Conservation (phyloP, 2,888 invertebrate genomes). For the Tuta absoluta region DNA sequence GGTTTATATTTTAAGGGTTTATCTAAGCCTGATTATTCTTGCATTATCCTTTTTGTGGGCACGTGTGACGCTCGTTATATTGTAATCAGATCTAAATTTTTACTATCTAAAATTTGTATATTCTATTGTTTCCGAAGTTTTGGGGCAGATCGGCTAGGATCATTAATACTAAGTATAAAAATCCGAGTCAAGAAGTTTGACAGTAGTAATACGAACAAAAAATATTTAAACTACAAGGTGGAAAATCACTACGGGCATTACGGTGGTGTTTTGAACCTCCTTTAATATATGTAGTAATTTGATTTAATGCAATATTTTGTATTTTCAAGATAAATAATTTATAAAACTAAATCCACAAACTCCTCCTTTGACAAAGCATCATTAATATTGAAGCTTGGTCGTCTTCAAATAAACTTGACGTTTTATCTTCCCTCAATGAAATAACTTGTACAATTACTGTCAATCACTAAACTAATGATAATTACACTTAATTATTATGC, state of each 20-base stretch:
- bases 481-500: conserved; percentile 58
- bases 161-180: too few relatives aligned
- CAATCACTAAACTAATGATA: conserved; percentile 53
- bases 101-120: too few relatives aligned
- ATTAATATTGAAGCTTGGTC: conserved; percentile 14
- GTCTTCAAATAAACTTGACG: conserved; percentile 9
- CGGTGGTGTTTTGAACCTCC: too few relatives aligned
- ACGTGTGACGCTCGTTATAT: conserved; percentile 15
- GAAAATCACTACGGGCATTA: too few relatives aligned
- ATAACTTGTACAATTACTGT: conserved; percentile 53
- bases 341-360: not conserved
- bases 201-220: too few relatives aligned
- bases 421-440: conserved; percentile 20
- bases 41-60: conserved; percentile 16
- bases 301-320: too few relatives aligned
- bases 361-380: not conserved
- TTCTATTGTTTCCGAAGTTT: too few relatives aligned
- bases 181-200: too few relatives aligned
- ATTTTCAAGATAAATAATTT: not conserved
- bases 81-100: not conserved
- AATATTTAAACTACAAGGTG: too few relatives aligned
- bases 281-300: too few relatives aligned
- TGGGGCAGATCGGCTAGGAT: too few relatives aligned
- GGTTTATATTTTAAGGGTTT: not conserved
- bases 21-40: conserved; percentile 9